Evolutionary conservation across 1,140 invertebrate genomes (phyloP).

Genomic region (Drosophila trapezifrons): DNA sequence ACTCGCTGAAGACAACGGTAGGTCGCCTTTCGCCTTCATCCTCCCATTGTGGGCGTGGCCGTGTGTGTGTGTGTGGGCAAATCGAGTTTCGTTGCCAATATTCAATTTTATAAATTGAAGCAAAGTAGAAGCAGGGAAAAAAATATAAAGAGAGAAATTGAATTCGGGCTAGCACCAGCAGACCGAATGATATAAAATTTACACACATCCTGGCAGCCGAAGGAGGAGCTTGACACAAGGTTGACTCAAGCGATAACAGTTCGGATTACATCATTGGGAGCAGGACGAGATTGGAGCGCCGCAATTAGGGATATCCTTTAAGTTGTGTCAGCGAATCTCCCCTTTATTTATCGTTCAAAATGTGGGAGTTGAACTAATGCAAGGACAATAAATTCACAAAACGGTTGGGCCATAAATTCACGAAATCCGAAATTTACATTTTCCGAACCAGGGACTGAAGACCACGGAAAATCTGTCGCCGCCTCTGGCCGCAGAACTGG

Average conservation of each 20-base stretch:
- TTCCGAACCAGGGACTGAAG: neutral
- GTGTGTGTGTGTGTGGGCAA: slow-evolving; percentile 43
- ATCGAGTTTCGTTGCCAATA: slow-evolving; percentile 74
- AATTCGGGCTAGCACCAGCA: slow-evolving; percentile 28
- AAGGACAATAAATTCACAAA: slow-evolving; percentile 41
- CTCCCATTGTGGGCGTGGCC: slow-evolving; percentile 11
- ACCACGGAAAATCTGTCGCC: slow-evolving; percentile 39
- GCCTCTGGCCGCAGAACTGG: slow-evolving; percentile 11
- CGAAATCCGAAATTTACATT: slow-evolving; percentile 45
- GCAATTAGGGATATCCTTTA: slow-evolving; percentile 31
- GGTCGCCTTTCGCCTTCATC: slow-evolving; percentile 13
- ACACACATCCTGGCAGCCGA: slow-evolving; percentile 3
- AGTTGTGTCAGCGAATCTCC: slow-evolving; percentile 2
- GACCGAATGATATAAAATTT: slow-evolving; percentile 28
- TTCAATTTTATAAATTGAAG: slow-evolving; percentile 78
- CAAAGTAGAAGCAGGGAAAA: slow-evolving; percentile 58
- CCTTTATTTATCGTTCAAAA: slow-evolving; percentile 12
- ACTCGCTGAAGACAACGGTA: slow-evolving; percentile 54
- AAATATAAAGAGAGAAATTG: slow-evolving; percentile 32
- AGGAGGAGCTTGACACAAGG: slow-evolving; percentile 9
- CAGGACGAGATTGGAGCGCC: slow-evolving; percentile 6
- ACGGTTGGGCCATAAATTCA: slow-evolving; percentile 48
- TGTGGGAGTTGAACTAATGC: slow-evolving; percentile 37
- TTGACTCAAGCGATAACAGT: slow-evolving; percentile 41
- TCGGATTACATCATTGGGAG: slow-evolving; percentile 42